Evolutionary conservation across 1,140 invertebrate species (phyloP).

Genomic region (Drosophila watanabei): DNA sequence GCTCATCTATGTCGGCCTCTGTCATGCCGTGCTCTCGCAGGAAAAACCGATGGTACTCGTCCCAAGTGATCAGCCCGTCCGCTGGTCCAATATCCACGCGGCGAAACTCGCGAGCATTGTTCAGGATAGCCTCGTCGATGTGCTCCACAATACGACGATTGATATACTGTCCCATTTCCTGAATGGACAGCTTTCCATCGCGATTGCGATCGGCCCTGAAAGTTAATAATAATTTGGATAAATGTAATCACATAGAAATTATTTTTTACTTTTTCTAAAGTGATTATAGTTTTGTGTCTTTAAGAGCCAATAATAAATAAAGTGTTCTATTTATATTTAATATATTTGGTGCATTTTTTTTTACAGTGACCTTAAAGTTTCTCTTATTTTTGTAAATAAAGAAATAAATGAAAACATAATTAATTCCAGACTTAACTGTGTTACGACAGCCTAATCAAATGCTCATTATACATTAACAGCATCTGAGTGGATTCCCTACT

Average conservation of each 20-base stretch:
- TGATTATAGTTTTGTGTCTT: not conserved
- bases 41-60: slow-evolving; percentile 92
- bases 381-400: not conserved
- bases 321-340: not conserved
- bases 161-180: slow-evolving; percentile 91
- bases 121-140: slow-evolving; percentile 89
- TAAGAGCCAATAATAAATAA: not conserved
- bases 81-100: slow-evolving; percentile 90
- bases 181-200: slow-evolving; percentile 88
- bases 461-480: slow-evolving; percentile 25
- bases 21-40: slow-evolving; percentile 89
- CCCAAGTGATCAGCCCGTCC: slow-evolving; percentile 93
- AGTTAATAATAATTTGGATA: not conserved
- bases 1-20: slow-evolving; percentile 88
- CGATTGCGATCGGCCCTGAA: slow-evolving; percentile 90
- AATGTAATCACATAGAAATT: too few relatives aligned
- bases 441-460: slow-evolving; percentile 35
- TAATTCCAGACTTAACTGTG: slow-evolving; percentile 10
- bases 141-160: slow-evolving; percentile 91
- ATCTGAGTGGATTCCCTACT: slow-evolving; percentile 11
- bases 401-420: slow-evolving; percentile 3
- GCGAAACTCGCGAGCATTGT: slow-evolving; percentile 91
- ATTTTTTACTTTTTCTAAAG: too few relatives aligned
- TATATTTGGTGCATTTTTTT: not conserved
- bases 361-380: not conserved